Conservation (phyloP, 2,888 invertebrate genomes). For the Pristionchus fissidentatus region DNA sequence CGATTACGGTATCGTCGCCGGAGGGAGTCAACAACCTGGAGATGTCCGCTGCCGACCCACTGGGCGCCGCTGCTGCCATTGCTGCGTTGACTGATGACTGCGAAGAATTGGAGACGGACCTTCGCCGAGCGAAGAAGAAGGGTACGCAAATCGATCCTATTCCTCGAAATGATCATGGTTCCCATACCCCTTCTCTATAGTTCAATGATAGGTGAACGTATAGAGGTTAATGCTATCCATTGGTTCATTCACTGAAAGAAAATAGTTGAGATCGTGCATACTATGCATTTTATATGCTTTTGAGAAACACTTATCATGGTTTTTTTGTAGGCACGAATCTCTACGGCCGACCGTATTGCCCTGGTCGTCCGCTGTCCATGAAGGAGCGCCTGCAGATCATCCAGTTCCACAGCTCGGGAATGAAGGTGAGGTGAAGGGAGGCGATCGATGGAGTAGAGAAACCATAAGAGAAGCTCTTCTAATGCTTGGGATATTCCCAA, state of each 20-base stretch:
- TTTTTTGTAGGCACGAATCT: constrained; percentile 68
- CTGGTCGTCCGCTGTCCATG: constrained; percentile 74
- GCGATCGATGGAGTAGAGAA: not conserved
- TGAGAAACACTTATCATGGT: not conserved
- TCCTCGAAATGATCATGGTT: not conserved
- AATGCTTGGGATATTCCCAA: too few species aligned
- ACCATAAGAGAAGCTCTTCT: too few species aligned
- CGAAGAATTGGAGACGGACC: not conserved
- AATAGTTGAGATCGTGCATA: too few species aligned
- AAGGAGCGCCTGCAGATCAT: constrained; percentile 70
- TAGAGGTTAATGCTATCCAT: too few species aligned
- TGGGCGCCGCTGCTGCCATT: not conserved
- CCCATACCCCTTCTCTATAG: too few species aligned
- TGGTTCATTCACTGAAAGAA: too few species aligned
- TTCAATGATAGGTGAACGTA: too few species aligned
- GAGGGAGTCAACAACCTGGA: not conserved
- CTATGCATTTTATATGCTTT: too few species aligned
- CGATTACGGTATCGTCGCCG: not conserved
- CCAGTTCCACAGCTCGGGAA: constrained; percentile 68
- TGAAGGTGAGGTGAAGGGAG: constrained; percentile 63
- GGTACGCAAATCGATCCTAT: constrained; percentile 26
- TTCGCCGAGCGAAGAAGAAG: constrained; percentile 36
- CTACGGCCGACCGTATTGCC: constrained; percentile 74
- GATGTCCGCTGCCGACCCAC: too few species aligned
- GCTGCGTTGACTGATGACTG: not conserved